Evolutionary conservation across 2,113 vertebrate species (phyloP).

Genomic region (Hemibagrus wyckioides): DNA sequence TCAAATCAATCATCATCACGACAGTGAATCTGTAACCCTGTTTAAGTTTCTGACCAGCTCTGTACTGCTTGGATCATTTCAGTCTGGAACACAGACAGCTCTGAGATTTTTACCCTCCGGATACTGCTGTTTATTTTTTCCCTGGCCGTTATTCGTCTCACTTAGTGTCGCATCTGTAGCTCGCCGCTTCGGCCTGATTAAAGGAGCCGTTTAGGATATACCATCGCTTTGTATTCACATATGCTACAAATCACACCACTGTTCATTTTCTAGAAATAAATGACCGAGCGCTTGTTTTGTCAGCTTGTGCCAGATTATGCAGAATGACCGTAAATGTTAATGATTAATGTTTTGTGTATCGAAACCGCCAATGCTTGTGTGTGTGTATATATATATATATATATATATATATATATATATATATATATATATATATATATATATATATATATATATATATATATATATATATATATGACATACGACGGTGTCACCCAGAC

Average conservation of each 20-base stretch:
- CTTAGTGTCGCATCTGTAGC: not conserved
- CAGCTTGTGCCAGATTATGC: not conserved
- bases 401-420: too few relatives aligned
- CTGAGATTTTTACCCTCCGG: not conserved
- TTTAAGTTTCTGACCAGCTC: not conserved
- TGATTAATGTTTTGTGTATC: not conserved
- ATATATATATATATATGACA: too few relatives aligned
- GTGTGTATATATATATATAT: too few relatives aligned
- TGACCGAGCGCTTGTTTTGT: too few relatives aligned
- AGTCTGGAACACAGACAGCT: not conserved
- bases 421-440: too few relatives aligned
- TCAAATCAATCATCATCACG: not conserved
- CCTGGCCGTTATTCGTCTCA: too few relatives aligned
- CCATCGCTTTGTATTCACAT: not conserved
- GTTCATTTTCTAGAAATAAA: not conserved
- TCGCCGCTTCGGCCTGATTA: too few relatives aligned
- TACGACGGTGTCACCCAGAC: not conserved
- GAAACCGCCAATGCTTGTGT: not conserved
- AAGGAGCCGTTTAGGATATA: not conserved
- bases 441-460: too few relatives aligned
- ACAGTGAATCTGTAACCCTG: not conserved
- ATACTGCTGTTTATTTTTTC: not conserved
- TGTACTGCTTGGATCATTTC: not conserved
- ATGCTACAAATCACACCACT: not conserved
- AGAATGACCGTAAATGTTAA: not conserved